Evolutionary conservation across 2,888 invertebrate species (phyloP).

Genomic region (Omphaloscelis lunosa): DNA sequence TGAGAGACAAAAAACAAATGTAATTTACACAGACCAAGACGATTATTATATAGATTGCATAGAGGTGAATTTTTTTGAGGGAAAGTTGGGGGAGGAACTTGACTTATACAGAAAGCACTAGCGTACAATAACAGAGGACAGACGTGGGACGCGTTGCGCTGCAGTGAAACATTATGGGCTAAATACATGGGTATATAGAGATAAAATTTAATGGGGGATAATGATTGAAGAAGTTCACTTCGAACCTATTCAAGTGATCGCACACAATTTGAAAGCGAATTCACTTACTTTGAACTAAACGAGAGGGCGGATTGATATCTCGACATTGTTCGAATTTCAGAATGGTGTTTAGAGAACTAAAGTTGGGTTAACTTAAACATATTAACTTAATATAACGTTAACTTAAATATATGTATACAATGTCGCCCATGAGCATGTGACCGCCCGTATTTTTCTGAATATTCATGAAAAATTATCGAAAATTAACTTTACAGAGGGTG

Average conservation of each 20-base stretch:
- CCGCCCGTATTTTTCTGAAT: no score
- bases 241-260: neutral
- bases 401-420: no score
- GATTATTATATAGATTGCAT: no score
- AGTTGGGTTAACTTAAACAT: no score
- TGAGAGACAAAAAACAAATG: constrained; percentile 75
- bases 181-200: neutral
- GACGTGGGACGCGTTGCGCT: neutral
- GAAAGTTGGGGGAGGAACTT: neutral
- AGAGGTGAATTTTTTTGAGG: no score
- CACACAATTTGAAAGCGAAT: neutral
- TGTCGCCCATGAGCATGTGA: no score
- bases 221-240: neutral
- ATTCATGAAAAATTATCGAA: no score
- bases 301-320: no score
- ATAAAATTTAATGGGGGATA: neutral
- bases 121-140: neutral
- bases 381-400: no score
- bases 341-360: neutral
- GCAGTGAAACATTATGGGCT: neutral
- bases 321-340: neutral
- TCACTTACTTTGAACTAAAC: no score
- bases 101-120: neutral
- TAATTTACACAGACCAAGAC: neutral
- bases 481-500: no score